Percentiles rank a stretch among this genome's conserved stretches.
phyloP scores from a whole-genome alignment of 1,140 invertebrate genomes.

The Drosophila bipectinata region DNA sequence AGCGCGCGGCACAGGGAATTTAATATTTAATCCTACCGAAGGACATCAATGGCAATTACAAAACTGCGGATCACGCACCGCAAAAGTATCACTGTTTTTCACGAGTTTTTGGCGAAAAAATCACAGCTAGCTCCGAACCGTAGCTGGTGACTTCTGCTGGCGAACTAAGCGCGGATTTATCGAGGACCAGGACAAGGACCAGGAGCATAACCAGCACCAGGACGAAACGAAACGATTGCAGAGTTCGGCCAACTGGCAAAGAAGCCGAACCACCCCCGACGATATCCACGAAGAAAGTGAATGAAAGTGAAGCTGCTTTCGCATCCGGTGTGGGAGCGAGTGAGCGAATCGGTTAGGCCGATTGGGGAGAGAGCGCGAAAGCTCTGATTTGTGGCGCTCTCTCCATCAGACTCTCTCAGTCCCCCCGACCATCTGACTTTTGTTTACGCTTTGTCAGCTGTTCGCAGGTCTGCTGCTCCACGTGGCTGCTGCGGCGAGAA shows the following conservation, averaged over 20 bases:
- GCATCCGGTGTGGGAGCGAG: neutral
- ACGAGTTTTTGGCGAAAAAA: neutral
- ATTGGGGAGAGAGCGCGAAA: conserved; percentile 44
- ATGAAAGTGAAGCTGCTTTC: conserved; percentile 65
- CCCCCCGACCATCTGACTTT: conserved; percentile 52
- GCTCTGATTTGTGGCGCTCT: conserved; percentile 25
- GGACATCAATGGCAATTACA: conserved; percentile 48
- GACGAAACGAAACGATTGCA: conserved; percentile 47
- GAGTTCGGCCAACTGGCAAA: conserved; percentile 43
- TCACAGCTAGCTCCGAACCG: conserved; percentile 13
- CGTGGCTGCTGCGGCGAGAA: conserved; percentile 23
- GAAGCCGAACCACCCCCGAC: conserved; percentile 11
- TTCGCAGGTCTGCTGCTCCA: conserved; percentile 20
- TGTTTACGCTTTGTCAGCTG: conserved; percentile 69
- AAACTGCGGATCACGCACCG: conserved; percentile 13
- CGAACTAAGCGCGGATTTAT: conserved; percentile 37
- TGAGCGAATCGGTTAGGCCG: conserved; percentile 67
- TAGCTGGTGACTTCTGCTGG: conserved; percentile 27
- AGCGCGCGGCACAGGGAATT: conserved; percentile 13
- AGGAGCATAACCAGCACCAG: neutral
- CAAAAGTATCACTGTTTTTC: neutral
- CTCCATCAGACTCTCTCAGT: neutral
- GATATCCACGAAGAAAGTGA: conserved; percentile 25
- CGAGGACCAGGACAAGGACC: neutral
- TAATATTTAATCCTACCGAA: conserved; percentile 48